These are phyloP conservation scores for Alectura lathami DNA, from an alignment of 2,113 vertebrate species.

Conservation along the genomic window DNA sequence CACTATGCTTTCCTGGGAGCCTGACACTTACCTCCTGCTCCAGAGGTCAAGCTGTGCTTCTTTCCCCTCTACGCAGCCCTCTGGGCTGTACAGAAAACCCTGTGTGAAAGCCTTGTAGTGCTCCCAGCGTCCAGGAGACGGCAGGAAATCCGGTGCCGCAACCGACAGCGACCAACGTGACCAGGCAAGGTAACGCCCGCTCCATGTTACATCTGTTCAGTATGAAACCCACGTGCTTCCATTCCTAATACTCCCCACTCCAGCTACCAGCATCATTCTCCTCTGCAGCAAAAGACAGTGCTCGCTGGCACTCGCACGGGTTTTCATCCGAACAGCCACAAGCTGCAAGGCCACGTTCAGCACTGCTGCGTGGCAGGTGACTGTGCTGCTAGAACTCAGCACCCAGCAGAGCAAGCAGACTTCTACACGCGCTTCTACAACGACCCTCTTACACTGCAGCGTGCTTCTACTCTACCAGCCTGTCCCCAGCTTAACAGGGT, in stretches of 20 bases:
- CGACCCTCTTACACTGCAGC: background rate
- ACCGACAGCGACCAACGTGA: background rate
- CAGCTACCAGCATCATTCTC: background rate
- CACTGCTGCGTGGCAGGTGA: background rate
- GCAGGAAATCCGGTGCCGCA: background rate
- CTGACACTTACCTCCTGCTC: background rate
- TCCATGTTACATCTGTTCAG: background rate
- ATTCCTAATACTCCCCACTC: background rate
- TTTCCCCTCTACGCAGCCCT: background rate
- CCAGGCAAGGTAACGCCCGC: background rate
- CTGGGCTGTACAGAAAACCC: background rate
- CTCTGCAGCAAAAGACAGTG: background rate
- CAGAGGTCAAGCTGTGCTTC: background rate
- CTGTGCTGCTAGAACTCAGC: background rate
- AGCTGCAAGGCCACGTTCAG: background rate
- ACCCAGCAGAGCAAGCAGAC: background rate
- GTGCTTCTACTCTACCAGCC: background rate
- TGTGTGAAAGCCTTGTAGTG: background rate
- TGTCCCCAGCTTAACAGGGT: background rate
- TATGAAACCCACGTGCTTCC: background rate
- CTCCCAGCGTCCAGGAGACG: background rate
- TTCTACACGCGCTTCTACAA: background rate
- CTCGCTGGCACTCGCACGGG: background rate
- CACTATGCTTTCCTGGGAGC: background rate
- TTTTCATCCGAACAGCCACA: background rate